These are phyloP conservation scores for Cephus rjabovi DNA, from an alignment of 2,888 invertebrate genomes.

Conservation along the genomic window DNA sequence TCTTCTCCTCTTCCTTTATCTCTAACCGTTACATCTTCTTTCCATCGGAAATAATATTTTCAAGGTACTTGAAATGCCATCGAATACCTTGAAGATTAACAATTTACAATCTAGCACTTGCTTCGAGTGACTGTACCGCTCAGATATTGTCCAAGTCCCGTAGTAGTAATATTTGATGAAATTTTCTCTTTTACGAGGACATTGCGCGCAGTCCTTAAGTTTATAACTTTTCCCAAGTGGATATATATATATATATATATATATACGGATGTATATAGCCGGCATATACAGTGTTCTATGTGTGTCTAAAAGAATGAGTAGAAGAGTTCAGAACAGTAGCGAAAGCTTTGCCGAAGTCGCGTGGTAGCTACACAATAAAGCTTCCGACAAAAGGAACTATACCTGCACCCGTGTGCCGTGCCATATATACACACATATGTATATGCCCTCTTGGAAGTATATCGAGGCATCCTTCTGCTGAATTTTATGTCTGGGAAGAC, in stretches of 20 bases:
- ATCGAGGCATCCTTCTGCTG: background rate
- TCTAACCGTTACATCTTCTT: background rate
- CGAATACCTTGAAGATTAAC: background rate
- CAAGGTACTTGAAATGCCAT: background rate
- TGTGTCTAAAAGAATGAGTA: background rate
- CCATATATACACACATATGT: background rate
- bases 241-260: background rate
- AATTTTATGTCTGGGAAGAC: background rate
- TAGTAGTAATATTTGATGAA: constrained; percentile 49
- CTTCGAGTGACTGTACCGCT: constrained; percentile 14
- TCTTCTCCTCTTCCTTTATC: background rate
- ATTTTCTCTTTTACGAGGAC: constrained; percentile 48
- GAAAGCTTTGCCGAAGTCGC: background rate
- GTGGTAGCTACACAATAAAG: background rate
- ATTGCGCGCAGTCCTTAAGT: background rate
- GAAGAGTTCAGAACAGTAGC: background rate
- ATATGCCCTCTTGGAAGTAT: background rate
- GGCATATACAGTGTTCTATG: background rate
- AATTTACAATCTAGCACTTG: background rate
- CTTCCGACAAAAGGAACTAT: no score
- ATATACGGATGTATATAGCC: no score
- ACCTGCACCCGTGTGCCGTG: no score
- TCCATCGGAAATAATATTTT: background rate
- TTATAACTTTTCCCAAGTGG: background rate
- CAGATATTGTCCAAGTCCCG: constrained; percentile 34